Evolutionary conservation across 1,140 invertebrate genomes (phyloP).

Genomic region (Rhagoletis zephyria): DNA sequence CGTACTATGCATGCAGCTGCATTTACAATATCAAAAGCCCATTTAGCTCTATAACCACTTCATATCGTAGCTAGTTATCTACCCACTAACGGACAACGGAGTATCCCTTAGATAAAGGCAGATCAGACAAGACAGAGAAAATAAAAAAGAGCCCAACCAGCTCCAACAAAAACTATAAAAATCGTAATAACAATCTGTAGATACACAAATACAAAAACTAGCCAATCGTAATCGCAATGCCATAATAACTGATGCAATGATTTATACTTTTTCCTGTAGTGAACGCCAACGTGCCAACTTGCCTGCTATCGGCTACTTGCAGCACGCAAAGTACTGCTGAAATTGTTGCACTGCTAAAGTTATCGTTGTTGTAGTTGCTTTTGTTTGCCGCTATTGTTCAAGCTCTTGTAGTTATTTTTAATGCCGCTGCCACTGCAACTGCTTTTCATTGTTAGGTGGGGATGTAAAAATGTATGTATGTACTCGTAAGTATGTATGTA

Average conservation of each 20-base stretch:
- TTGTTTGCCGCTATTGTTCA: background rate
- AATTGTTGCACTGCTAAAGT: background rate
- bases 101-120: background rate
- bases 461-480: no score
- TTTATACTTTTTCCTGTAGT: background rate
- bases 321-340: background rate
- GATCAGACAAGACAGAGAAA: background rate
- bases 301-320: background rate
- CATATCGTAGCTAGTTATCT: background rate
- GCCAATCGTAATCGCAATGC: background rate
- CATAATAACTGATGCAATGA: constrained; percentile 30
- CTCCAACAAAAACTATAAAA: background rate
- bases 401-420: constrained; percentile 28
- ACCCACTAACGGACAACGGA: background rate
- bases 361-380: background rate
- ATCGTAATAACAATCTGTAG: constrained; percentile 36
- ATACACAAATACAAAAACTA: constrained; percentile 33
- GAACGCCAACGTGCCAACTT: background rate
- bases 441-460: background rate
- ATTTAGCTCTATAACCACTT: background rate
- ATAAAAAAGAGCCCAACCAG: background rate
- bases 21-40: background rate
- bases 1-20: background rate
- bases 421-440: background rate
- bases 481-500: background rate